Percentiles rank a stretch among this genome's conserved stretches.
Conservation (phyloP, 2,797 vertebrate genomes). For the Urophycis tenuis region DNA sequence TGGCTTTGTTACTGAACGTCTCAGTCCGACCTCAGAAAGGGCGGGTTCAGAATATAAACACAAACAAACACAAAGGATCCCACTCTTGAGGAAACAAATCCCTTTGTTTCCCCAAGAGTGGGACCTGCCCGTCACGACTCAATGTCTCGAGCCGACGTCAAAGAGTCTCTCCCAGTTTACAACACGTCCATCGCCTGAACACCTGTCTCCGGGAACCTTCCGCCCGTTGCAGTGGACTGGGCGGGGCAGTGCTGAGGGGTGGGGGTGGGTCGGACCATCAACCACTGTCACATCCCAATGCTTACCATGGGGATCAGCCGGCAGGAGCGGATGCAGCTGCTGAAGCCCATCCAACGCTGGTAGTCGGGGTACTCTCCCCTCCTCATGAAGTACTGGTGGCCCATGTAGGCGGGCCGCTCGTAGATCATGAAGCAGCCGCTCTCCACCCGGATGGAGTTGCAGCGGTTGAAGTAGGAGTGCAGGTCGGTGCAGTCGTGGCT, state of each 20-base stretch:
- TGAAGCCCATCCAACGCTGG: conserved; percentile 77
- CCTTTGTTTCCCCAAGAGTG: background rate
- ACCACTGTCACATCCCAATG: background rate
- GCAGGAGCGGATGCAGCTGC: conserved; percentile 73
- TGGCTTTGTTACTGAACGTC: too few species aligned
- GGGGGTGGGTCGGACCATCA: too few species aligned
- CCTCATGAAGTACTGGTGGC: conserved; percentile 76
- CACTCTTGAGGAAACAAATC: too few species aligned
- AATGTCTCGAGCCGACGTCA: background rate
- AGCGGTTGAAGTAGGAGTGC: conserved; percentile 73
- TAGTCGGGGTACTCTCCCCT: conserved; percentile 75
- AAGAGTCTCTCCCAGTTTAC: too few species aligned
- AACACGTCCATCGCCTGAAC: too few species aligned
- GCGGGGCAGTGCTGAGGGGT: too few species aligned
- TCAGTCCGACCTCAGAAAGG: too few species aligned
- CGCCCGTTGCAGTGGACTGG: too few species aligned
- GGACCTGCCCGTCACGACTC: background rate
- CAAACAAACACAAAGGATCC: too few species aligned
- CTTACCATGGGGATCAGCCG: conserved; percentile 70
- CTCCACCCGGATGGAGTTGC: conserved; percentile 77
- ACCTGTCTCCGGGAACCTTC: too few species aligned
- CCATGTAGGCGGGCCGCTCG: conserved; percentile 74
- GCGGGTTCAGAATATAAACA: too few species aligned
- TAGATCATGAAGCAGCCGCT: conserved; percentile 78
- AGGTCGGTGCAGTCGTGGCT: conserved; percentile 76